phyloP scores from a whole-genome alignment of 2,113 vertebrate species.

The Gallinago paraguaiae region DNA sequence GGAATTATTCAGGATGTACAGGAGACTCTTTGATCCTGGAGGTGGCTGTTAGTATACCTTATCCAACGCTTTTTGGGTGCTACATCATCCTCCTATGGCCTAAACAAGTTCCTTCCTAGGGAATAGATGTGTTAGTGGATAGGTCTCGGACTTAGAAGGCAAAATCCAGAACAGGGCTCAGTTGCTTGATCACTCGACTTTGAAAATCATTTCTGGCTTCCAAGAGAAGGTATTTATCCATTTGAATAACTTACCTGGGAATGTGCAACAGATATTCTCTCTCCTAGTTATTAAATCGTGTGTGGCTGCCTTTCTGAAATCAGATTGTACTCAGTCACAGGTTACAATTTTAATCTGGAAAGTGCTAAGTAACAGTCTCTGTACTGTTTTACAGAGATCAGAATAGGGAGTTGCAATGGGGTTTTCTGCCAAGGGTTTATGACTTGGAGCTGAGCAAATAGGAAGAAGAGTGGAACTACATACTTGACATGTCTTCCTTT shows the following conservation, averaged over 20 bases:
- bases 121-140: not conserved
- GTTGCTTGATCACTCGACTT: not conserved
- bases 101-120: not conserved
- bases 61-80: not conserved
- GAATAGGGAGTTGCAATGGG: not conserved
- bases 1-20: not conserved
- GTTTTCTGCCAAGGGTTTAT: not conserved
- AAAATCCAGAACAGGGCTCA: not conserved
- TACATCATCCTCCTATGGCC: not conserved
- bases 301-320: not conserved
- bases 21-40: not conserved
- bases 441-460: not conserved
- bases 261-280: not conserved
- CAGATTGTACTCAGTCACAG: not conserved
- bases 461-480: not conserved
- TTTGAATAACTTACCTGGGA: not conserved
- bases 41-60: not conserved
- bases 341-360: not conserved
- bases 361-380: not conserved
- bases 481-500: slow-evolving; percentile 21
- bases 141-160: not conserved
- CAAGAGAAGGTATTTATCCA: not conserved
- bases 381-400: not conserved
- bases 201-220: not conserved
- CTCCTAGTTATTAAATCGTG: not conserved